These are phyloP conservation scores for Pollenia labialis DNA, from an alignment of 2,888 invertebrate genomes.

Conservation along the genomic window DNA sequence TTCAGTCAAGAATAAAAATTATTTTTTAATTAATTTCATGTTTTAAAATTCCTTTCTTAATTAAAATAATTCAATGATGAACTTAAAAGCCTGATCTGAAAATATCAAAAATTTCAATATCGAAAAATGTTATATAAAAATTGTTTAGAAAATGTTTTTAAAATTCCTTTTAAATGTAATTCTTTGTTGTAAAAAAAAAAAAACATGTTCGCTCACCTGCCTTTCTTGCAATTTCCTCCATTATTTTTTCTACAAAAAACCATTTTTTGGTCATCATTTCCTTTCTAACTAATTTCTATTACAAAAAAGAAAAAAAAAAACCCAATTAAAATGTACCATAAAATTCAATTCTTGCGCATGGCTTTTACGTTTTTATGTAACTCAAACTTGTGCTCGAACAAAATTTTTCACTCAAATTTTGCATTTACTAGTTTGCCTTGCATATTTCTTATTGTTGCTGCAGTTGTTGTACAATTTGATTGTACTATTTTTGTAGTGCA, in stretches of 20 bases:
- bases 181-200: too few relatives aligned
- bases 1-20: too few relatives aligned
- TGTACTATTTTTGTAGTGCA: slow-evolving; percentile 72
- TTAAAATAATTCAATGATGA: too few relatives aligned
- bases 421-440: slow-evolving; percentile 72
- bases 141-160: too few relatives aligned
- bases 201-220: neutral
- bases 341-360: slow-evolving; percentile 51
- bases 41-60: too few relatives aligned
- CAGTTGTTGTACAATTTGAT: slow-evolving; percentile 68
- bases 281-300: slow-evolving; percentile 59
- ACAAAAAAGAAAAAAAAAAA: neutral
- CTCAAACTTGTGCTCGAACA: slow-evolving; percentile 44
- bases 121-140: too few relatives aligned
- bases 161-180: too few relatives aligned
- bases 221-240: slow-evolving; percentile 17
- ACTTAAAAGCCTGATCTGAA: too few relatives aligned
- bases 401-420: slow-evolving; percentile 62
- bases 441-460: slow-evolving; percentile 51
- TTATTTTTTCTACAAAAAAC: neutral
- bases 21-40: too few relatives aligned
- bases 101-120: too few relatives aligned
- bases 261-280: slow-evolving; percentile 68
- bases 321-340: neutral
- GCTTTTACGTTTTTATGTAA: slow-evolving; percentile 39